These are phyloP conservation scores for Blastomussa wellsi DNA, from an alignment of 92 coral and sea anemone genomes.

Conservation along the genomic window DNA sequence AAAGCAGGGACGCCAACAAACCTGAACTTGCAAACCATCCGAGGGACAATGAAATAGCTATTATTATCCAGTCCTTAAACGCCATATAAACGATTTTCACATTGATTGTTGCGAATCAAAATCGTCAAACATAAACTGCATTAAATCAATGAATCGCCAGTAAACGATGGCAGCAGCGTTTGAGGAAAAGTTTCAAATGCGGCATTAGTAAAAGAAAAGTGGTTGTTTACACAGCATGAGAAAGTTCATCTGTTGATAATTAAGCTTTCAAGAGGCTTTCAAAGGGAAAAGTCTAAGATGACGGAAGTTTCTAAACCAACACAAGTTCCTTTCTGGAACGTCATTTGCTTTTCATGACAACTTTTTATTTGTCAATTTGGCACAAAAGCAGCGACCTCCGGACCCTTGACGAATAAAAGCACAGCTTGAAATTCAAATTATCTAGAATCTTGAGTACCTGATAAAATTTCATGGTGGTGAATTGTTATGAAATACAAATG, in stretches of 20 bases:
- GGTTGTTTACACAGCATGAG: background rate
- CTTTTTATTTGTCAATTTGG: background rate
- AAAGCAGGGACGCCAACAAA: background rate
- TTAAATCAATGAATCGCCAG: background rate
- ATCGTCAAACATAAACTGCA: background rate
- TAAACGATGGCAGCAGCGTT: background rate
- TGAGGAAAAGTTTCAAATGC: background rate
- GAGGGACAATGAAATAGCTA: background rate
- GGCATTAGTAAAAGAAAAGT: background rate
- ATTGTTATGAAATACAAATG: background rate
- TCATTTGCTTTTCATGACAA: slow-evolving; percentile 12
- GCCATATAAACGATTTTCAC: background rate
- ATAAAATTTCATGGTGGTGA: background rate
- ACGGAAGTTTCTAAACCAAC: slow-evolving; percentile 31
- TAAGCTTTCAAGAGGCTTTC: background rate
- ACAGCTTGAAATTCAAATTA: background rate
- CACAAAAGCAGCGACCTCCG: background rate
- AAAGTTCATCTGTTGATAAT: slow-evolving; percentile 23
- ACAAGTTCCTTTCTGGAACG: background rate
- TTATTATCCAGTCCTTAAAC: background rate
- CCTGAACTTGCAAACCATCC: slow-evolving; percentile 21
- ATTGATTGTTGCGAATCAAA: background rate
- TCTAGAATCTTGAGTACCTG: background rate
- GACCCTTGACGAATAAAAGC: background rate
- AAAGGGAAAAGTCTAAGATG: slow-evolving; percentile 1